Evolutionary conservation across 2,797 vertebrate species (phyloP).

Genomic region (Coranthus polyacanthus): DNA sequence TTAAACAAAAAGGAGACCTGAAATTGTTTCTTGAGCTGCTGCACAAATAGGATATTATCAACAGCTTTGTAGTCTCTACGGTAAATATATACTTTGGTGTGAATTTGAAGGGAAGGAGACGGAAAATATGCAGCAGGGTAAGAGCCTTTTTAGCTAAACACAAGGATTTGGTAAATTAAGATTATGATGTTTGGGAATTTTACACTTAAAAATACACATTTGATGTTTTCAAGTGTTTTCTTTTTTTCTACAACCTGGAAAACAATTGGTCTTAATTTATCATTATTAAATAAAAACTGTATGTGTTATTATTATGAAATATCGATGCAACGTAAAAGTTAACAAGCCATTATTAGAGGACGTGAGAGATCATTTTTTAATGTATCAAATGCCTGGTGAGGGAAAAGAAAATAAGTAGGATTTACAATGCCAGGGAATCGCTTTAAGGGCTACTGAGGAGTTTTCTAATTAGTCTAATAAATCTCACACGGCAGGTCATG

Average conservation of each 20-base stretch:
- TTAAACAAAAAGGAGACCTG: neutral
- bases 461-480: constrained; percentile 58
- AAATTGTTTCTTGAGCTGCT: neutral
- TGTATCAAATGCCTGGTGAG: constrained; percentile 38
- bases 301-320: too few species aligned
- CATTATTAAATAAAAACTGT: neutral
- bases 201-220: neutral
- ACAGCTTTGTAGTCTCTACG: constrained; percentile 2
- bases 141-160: neutral
- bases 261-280: neutral
- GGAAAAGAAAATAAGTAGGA: constrained; percentile 42
- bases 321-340: constrained; percentile 11
- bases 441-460: constrained; percentile 41
- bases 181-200: too few species aligned
- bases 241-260: neutral
- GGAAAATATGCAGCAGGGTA: neutral
- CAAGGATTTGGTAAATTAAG: neutral
- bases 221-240: neutral
- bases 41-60: neutral
- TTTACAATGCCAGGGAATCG: constrained; percentile 35
- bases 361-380: constrained; percentile 25
- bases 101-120: neutral
- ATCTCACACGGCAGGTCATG: constrained; percentile 45
- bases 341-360: constrained; percentile 26
- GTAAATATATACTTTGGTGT: neutral